Base-by-base conservation (phyloP, 2,888 invertebrate species). In the Tinea trinotella region DNA sequence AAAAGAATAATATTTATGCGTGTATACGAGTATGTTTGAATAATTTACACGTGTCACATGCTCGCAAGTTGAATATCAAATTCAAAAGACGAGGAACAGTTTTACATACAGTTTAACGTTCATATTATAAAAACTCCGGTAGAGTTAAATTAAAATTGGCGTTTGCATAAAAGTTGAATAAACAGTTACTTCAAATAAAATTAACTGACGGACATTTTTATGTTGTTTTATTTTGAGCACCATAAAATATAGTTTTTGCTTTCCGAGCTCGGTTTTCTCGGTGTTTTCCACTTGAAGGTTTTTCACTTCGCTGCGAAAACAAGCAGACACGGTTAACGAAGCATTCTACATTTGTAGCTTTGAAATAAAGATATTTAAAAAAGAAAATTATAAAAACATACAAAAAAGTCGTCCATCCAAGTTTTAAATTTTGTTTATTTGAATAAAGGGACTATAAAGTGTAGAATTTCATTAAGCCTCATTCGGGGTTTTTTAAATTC, bases 401-500 rank as follows among this genome's bases (percentile, higher is more conserved):
- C 7, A 30, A 30, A n/a, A 7, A 30, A 4, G 7, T 30, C 7
- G 7, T 7, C 30, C 30, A 10, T 30, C 30, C 7, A 7, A 22
- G 2, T 30, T 30, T 30, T 30, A n/a, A n/a, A 10, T 30, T 30
- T 10, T 30, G n/a, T 19, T 10, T 5, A 36, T 19, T 53, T 35
- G 35, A 56, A 53, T 56, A 53, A 53, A 22, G 20, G 44, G 56
- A 22, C 54, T 49, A 57, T 58, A 53, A 55, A 58, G 30, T 30
- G 2, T 49, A 30, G 30, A 50, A 66, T 65, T 66, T 68, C 64
- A 69, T 70, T 67, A 65, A 57, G 57, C 57, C 57, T 58, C 60
- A 62, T 61, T 55, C 46, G 58, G 60, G 62, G 60, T 65, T 68
- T 72, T 71, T 65, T 67, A 74, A 71, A 78, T 76, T 77, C 77